Percentiles rank a stretch among this genome's conserved stretches.
Evolutionary conservation across 2,113 vertebrate species (phyloP).

Genomic region (Corythornis cristatus): DNA sequence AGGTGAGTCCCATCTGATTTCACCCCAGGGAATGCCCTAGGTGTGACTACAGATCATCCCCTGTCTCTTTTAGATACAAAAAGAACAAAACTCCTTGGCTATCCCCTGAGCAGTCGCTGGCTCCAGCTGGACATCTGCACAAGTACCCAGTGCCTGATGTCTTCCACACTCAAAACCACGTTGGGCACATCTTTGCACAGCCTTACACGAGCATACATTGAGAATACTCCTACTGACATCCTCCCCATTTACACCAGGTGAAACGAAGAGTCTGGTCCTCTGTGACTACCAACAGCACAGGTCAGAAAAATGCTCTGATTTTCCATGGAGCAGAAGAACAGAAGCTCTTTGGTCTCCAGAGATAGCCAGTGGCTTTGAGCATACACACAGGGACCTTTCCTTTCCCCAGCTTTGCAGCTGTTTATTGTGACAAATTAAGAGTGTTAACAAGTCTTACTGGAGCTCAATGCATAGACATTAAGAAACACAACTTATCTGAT

Average conservation of each 20-base stretch:
- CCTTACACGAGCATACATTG: rapidly evolving
- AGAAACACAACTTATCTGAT: not conserved
- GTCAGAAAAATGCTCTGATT: not conserved
- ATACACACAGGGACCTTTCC: not conserved
- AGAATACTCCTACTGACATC: not conserved
- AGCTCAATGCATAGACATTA: not conserved
- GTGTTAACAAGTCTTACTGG: not conserved
- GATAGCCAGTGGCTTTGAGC: not conserved
- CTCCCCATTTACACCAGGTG: not conserved
- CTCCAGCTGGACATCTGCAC: not conserved
- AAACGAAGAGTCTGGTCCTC: not conserved
- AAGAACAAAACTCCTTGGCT: not conserved
- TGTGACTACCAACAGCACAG: not conserved
- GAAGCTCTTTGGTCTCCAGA: not conserved
- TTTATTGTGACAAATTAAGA: constrained; percentile 31
- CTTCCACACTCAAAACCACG: not conserved
- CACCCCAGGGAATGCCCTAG: not conserved
- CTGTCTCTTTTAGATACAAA: not conserved
- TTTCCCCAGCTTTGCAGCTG: constrained; percentile 23
- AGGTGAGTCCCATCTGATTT: not conserved
- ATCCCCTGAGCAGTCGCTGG: not conserved
- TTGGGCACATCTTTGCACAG: rapidly evolving
- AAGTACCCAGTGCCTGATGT: not conserved
- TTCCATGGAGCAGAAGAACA: not conserved
- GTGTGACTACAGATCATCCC: not conserved